Conservation (phyloP, 2,797 vertebrate genomes). For the Aselliscus stoliczkanus region DNA sequence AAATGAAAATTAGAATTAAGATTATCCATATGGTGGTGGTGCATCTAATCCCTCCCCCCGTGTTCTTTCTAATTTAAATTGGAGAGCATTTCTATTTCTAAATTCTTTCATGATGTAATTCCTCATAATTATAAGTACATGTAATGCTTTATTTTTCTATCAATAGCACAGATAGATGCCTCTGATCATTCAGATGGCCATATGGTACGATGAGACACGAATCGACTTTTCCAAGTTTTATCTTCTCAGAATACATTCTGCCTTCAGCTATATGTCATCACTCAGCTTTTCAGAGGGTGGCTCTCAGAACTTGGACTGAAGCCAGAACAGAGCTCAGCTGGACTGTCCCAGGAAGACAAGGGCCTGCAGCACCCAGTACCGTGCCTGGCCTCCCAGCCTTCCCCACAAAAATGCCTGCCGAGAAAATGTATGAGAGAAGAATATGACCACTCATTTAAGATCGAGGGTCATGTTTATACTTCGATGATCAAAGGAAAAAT, state of each 20-base stretch:
- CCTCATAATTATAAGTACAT: slow-evolving; percentile 28
- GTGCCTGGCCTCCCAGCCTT: background rate
- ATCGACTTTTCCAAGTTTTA: slow-evolving; percentile 49
- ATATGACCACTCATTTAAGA: background rate
- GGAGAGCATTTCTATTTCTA: slow-evolving; percentile 57
- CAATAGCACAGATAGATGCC: slow-evolving; percentile 22
- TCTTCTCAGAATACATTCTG: slow-evolving; percentile 48
- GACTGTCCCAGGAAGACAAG: background rate
- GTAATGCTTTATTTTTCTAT: slow-evolving; percentile 41
- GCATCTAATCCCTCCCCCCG: slow-evolving; percentile 24
- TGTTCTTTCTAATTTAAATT: slow-evolving; percentile 57
- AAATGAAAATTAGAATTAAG: slow-evolving; percentile 58
- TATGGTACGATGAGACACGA: slow-evolving; percentile 52
- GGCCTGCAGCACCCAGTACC: background rate
- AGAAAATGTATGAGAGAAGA: background rate
- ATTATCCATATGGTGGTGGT: slow-evolving; percentile 56
- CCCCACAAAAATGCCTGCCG: background rate
- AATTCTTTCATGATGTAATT: slow-evolving; percentile 67
- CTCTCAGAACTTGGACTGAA: slow-evolving; percentile 28
- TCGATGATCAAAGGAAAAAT: background rate
- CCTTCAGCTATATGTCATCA: background rate
- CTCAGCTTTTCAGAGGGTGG: background rate
- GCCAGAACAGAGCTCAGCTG: background rate
- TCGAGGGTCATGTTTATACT: background rate
- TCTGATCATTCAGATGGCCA: slow-evolving; percentile 47